Base-by-base conservation (phyloP, 2,113 vertebrate species). In the Pongo pygmaeus region DNA sequence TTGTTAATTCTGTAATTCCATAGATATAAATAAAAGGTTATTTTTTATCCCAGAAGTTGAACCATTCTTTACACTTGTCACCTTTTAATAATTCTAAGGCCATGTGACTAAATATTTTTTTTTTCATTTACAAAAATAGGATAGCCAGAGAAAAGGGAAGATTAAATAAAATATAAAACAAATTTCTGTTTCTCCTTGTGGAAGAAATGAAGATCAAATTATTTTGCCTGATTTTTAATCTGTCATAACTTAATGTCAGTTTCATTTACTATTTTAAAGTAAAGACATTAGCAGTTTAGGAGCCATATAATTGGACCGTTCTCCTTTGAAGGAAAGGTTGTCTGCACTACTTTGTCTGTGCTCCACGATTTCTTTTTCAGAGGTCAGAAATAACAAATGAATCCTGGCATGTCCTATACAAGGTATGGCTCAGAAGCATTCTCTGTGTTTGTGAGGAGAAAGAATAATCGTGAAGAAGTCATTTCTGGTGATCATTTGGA, bases 21-120 rank as follows among this genome's bases (percentile, higher is more conserved):
- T 2, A 27, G n/a, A 5, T 40, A 64, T 30, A 88, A 59, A 38
- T 57, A 77, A 88, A 72, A 10, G 13, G 13, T 46, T n/a, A 38
- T 59, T 61, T 84, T 30, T 91, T 43, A 43, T 64, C 57, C 55
- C 46, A 69, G 38, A n/a, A 81, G 59, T 48, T 52, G 50, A 52
- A 32, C 12, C 17, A 12, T 43, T 64, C 50, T 94, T 67, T 43
- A 70, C 52, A 70, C 77, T 50, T 72, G 8, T 46, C 40, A 79
- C 6, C 86, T 95, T 86, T 86, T 57, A 48, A 30, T n/a, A 25
- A 92, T 38, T 92, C n/a, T n/a, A 92, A 87, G 52, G 40, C 43
- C 48, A 35, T 5, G 7, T 55, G 22, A 78, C n/a, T n/a, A 52
- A 67, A 52, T 46, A 46, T 1, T 43, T 17, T 43, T 38, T 75